Conservation (phyloP, 2,888 invertebrate species). For the Drosophila sordidula region DNA sequence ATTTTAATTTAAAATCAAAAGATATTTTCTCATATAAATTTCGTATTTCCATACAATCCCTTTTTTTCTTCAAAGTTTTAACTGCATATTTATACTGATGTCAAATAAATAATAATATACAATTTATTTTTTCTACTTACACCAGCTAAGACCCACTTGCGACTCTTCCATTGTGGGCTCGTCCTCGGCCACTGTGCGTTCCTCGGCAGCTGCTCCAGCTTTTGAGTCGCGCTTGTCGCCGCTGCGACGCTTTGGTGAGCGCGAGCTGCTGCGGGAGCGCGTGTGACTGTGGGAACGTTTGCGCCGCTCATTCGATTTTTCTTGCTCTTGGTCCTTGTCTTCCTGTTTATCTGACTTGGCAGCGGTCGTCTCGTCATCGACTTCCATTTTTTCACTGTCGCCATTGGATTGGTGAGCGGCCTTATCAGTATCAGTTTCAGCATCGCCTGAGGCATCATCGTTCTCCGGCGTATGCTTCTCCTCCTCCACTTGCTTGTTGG, state of each 20-base stretch:
- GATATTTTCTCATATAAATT: too few species aligned
- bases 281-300: conserved; percentile 77
- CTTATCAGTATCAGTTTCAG: conserved; percentile 15
- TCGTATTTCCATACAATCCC: too few species aligned
- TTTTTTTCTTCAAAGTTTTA: too few species aligned
- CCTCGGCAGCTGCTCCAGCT: conserved; percentile 74
- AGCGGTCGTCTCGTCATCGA: conserved; percentile 49
- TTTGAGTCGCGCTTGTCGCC: conserved; percentile 70
- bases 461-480: conserved; percentile 16
- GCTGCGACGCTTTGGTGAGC: conserved; percentile 80
- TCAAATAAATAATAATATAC: not conserved
- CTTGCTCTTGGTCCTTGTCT: conserved; percentile 58
- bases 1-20: too few species aligned
- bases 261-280: conserved; percentile 72
- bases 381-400: conserved; percentile 76
- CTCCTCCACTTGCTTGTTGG: conserved; percentile 17
- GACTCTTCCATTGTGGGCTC: conserved; percentile 83
- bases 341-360: conserved; percentile 34
- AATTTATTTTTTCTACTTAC: conserved; percentile 71
- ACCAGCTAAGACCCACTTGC: conserved; percentile 87
- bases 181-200: conserved; percentile 83
- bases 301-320: conserved; percentile 59
- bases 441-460: conserved; percentile 13
- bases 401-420: conserved; percentile 57
- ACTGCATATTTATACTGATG: too few species aligned